These are phyloP conservation scores for Toxostoma redivivum DNA, from an alignment of 2,113 vertebrate genomes.

Conservation along the genomic window DNA sequence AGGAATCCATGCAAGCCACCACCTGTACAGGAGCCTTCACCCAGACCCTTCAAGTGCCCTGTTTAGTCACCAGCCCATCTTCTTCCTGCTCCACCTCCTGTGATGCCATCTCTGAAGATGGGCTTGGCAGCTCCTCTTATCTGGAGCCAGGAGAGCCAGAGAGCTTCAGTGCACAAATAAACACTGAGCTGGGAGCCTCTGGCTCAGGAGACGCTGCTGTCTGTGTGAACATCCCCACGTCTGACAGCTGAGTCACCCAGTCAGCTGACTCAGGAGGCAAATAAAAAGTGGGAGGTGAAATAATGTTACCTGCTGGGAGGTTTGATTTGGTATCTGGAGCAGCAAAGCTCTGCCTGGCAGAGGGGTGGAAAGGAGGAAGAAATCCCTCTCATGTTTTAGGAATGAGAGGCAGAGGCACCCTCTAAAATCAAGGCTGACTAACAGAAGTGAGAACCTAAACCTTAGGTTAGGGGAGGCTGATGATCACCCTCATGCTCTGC, in stretches of 20 bases:
- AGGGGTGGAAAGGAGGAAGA: neutral
- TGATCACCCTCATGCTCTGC: neutral
- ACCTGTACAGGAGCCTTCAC: neutral
- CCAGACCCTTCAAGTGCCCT: neutral
- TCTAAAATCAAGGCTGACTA: neutral
- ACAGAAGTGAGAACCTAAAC: neutral
- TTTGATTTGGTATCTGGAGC: neutral
- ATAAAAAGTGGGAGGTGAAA: slow-evolving; percentile 47
- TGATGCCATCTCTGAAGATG: slow-evolving; percentile 20
- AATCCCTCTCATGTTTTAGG: neutral
- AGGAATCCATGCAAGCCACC: neutral
- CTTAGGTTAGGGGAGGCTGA: neutral
- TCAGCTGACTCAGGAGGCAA: slow-evolving; percentile 23
- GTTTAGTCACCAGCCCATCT: neutral
- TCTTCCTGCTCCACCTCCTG: neutral
- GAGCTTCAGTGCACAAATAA: neutral
- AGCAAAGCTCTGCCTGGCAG: neutral
- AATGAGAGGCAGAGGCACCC: neutral
- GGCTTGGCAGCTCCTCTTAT: slow-evolving; percentile 35
- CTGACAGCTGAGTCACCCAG: slow-evolving; percentile 16
- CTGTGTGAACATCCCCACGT: slow-evolving; percentile 38
- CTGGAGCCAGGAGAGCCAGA: neutral
- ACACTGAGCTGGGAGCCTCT: slow-evolving; percentile 1
- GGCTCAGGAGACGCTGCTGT: neutral
- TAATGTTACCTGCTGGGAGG: neutral